These are phyloP conservation scores for Anisognathus igniventris DNA, from an alignment of 2,797 vertebrate species.

Conservation along the genomic window DNA sequence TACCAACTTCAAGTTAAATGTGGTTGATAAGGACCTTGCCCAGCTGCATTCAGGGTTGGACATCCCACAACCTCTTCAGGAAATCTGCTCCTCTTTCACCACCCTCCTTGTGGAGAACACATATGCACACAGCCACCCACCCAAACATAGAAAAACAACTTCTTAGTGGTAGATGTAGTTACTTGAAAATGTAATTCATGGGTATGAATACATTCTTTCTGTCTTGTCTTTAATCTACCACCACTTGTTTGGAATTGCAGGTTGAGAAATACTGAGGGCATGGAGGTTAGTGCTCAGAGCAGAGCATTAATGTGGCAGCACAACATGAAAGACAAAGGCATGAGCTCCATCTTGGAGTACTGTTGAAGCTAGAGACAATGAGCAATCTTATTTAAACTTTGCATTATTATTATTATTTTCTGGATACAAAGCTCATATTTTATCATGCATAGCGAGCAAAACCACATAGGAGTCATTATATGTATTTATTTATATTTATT, in stretches of 20 bases:
- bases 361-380: background rate
- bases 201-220: background rate
- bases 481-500: background rate
- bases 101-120: background rate
- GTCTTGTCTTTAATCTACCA: slow-evolving; percentile 8
- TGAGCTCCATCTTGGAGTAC: background rate
- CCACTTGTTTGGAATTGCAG: background rate
- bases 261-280: slow-evolving; percentile 25
- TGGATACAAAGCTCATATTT: background rate
- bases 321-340: background rate
- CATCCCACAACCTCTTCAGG: background rate
- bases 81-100: background rate
- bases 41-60: background rate
- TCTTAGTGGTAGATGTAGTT: background rate
- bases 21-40: background rate
- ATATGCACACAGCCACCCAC: background rate
- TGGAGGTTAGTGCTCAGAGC: background rate
- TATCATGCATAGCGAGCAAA: background rate
- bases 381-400: background rate
- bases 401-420: background rate
- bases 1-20: background rate
- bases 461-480: rapidly evolving
- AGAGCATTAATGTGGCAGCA: background rate
- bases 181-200: background rate
- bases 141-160: background rate